A percentile compares a stretch with the other conserved stretches of the same genome.
phyloP scores from a whole-genome alignment of 2,113 vertebrate genomes.

The Amphilophus citrinellus region DNA sequence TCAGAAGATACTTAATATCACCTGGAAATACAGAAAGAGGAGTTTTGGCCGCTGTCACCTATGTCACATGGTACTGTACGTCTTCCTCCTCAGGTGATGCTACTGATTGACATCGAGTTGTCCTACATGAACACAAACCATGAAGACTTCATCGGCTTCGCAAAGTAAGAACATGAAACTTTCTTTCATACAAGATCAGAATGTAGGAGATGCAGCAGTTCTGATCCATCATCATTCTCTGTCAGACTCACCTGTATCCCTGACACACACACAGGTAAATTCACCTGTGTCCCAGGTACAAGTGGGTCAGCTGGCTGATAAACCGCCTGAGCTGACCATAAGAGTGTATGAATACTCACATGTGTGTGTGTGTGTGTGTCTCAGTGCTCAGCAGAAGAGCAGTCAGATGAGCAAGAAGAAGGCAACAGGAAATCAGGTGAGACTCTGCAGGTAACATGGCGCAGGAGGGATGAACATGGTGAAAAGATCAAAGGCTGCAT shows the following conservation, averaged over 20 bases:
- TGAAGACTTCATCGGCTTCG: constrained; percentile 73
- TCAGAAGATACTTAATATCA: not conserved
- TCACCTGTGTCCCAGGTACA: not conserved
- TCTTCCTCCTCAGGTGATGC: constrained; percentile 52
- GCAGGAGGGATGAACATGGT: not conserved
- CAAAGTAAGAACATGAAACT: constrained; percentile 53
- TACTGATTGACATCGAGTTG: constrained; percentile 70
- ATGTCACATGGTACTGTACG: not conserved
- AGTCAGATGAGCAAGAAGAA: constrained; percentile 97
- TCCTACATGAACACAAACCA: constrained; percentile 73
- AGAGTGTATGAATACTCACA: not conserved
- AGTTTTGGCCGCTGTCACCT: too few relatives aligned
- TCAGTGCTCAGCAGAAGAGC: constrained; percentile 95
- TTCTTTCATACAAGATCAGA: not conserved
- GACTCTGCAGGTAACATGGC: not conserved
- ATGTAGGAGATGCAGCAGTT: not conserved
- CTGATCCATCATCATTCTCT: too few relatives aligned
- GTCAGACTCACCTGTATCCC: not conserved
- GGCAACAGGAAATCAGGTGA: constrained; percentile 93
- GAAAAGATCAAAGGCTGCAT: not conserved
- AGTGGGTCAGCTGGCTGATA: not conserved
- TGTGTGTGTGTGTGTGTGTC: constrained; percentile 24
- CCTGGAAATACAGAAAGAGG: not conserved
- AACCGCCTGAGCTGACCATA: too few relatives aligned
- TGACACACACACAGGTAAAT: not conserved